Evolutionary conservation across 2,113 vertebrate species (phyloP), one percentile per base, ranked within the genome.

Genomic region (Xerus inauris): DNA sequence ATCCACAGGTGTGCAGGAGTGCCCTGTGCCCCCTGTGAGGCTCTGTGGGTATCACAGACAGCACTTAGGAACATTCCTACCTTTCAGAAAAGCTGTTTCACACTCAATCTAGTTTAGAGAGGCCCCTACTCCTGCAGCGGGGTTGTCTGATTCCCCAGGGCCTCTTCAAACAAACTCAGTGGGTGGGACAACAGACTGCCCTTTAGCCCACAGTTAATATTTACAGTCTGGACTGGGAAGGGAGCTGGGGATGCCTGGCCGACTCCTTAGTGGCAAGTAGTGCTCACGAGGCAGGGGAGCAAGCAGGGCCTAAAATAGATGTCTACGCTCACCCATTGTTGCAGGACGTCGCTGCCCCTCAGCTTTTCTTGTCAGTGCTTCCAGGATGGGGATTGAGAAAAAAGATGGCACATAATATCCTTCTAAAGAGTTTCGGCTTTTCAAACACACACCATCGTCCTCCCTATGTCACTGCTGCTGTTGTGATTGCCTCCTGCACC

Each of bases 291-390:
- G 35, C 69, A 69, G 20, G 26, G 28, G 45, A 40, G 65, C 51
- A 67, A 79, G 35, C 71, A 45, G 80, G 5, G 19, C 32, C 64
- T 83, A 42, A 87, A 80, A 72, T 73, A 86, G 71, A 73, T 76
- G 73, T 32, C 19, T 0, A 24, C 51, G 12, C 65, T 82, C 20
- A 94, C 83, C 91, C 67, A 69, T 76, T 71, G 42, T 90, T 49
- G 26, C 40, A 47, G 45, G 64, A 65, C 24, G 30, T 93, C 13
- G 3, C 38, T 75, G 57, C n/a, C 69, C 49, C 38, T 89, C 59
- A 54, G 28, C 40, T 91, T 91, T 89, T 85, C 82, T 59, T 64
- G 42, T 91, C 86, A 88, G 49, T 47, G 45, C 67, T 92, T 96
- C 86, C 84, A 71, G 38, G 49, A 54, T 14, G 11, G 16, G 54